Conservation (phyloP, 1,140 invertebrate species). For the Gryllus bimaculatus region DNA sequence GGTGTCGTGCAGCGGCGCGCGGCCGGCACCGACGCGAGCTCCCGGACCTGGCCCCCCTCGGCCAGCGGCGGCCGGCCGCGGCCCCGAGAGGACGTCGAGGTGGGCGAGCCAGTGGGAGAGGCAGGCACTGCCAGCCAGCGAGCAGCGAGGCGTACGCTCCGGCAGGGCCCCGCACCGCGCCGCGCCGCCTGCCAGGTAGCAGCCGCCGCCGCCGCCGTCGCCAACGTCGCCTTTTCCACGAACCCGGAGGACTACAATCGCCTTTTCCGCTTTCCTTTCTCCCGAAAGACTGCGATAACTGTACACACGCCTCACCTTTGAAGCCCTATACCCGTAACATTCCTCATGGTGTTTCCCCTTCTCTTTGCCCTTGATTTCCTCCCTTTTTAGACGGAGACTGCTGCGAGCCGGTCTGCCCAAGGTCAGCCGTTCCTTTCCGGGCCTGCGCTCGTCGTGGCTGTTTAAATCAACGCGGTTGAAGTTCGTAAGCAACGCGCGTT, state of each 20-base stretch:
- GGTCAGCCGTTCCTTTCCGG: neutral
- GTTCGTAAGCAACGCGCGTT: no score
- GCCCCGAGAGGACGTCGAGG: no score
- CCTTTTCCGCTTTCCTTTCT: neutral
- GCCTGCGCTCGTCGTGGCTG: no score
- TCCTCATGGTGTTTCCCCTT: neutral
- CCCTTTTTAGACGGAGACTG: neutral
- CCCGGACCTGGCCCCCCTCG: neutral
- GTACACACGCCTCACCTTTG: no score
- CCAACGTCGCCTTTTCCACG: no score
- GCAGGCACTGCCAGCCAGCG: no score
- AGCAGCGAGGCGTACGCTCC: neutral
- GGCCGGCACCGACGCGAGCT: neutral
- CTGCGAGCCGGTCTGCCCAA: neutral
- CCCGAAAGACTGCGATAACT: no score
- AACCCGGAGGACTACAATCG: neutral
- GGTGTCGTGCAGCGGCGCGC: neutral
- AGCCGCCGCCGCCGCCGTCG: no score
- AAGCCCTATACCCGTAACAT: neutral
- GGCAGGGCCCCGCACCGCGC: neutral
- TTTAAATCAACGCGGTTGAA: no score
- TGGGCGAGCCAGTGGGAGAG: no score
- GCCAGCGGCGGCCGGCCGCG: no score
- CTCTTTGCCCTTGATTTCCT: neutral
- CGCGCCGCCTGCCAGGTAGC: no score